Evolutionary conservation across 2,113 vertebrate genomes (phyloP), one percentile per base, ranked within the genome.

Genomic region (Tor tambroides): DNA sequence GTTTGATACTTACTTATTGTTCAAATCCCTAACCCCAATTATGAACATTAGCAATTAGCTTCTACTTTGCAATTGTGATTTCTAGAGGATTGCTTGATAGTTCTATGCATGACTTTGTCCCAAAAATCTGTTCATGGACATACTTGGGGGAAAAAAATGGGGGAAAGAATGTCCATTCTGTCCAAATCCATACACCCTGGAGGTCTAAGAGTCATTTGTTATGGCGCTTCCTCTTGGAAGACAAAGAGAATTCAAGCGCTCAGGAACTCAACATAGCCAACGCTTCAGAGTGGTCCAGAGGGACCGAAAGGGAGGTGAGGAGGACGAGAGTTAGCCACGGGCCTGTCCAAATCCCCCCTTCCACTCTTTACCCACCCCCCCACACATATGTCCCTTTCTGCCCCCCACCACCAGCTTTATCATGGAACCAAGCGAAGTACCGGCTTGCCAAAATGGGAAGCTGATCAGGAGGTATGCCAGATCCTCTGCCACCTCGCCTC

Each of bases 151-250:
- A 83, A 26, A n/a, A 74, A 76, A 72, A 1, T 41, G 35, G 43
- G 75, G 43, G 9, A 11, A 17, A 38, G 30, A 28, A 30, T 19
- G 41, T 46, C 41, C 32, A 43, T 46, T 35, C 46, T 21, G 49
- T 84, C 49, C 81, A 80, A 85, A 83, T 89, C 63, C 35, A 30
- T 14, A 80, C 96, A 95, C 94, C 93, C 96, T 96, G 95, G 95
- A 95, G 94, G 92, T 92, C 91, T 86, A 85, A 93, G 28, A 94
- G 95, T 94, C 94, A 96, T 96, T 96, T 95, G 94, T 96, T 96
- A 96, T 93, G 94, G 94, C 93, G 93, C 94, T 94, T 95, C 94
- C 94, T 94, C 91, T 92, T 94, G 94, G 93, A 94, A 94, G 93
- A 87, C 0, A 89, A 86, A 79, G 85, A 28, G 90, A 90, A 93